Percentiles rank a stretch among this genome's conserved stretches.
These are phyloP conservation scores for Acipenser transmontanus DNA, from an alignment of 2,797 vertebrate genomes.

Conservation along the genomic window DNA sequence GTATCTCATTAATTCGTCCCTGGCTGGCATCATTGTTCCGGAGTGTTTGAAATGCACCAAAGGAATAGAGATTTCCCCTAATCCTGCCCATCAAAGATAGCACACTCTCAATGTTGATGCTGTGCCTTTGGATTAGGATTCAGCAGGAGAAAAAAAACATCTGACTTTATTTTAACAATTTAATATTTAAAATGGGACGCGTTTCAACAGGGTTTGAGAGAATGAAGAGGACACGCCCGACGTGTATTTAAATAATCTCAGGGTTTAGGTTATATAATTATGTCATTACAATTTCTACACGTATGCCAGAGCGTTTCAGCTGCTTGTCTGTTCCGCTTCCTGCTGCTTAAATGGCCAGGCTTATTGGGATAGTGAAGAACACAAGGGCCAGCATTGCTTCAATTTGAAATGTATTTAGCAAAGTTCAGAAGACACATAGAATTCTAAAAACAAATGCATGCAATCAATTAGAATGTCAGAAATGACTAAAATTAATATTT, in stretches of 20 bases:
- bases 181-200: slow-evolving; percentile 58
- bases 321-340: neutral
- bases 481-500: too few species aligned
- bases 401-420: too few species aligned
- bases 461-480: too few species aligned
- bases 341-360: slow-evolving; percentile 25
- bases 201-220: slow-evolving; percentile 49
- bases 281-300: slow-evolving; percentile 66
- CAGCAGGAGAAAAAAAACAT: slow-evolving; percentile 21
- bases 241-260: slow-evolving; percentile 68
- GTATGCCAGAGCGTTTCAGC: slow-evolving; percentile 40
- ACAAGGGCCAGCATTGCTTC: slow-evolving; percentile 46
- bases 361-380: slow-evolving; percentile 60
- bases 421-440: too few species aligned
- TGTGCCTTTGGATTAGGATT: slow-evolving; percentile 57
- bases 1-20: slow-evolving; percentile 82
- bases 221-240: slow-evolving; percentile 58
- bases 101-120: slow-evolving; percentile 60
- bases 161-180: slow-evolving; percentile 50
- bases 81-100: slow-evolving; percentile 86
- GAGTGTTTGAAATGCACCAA: slow-evolving; percentile 83
- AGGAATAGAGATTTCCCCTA: slow-evolving; percentile 86
- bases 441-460: too few species aligned
- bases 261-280: slow-evolving; percentile 71
- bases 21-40: slow-evolving; percentile 82